Conservation (phyloP, 2,888 invertebrate genomes). For the Orgyia antiqua region DNA sequence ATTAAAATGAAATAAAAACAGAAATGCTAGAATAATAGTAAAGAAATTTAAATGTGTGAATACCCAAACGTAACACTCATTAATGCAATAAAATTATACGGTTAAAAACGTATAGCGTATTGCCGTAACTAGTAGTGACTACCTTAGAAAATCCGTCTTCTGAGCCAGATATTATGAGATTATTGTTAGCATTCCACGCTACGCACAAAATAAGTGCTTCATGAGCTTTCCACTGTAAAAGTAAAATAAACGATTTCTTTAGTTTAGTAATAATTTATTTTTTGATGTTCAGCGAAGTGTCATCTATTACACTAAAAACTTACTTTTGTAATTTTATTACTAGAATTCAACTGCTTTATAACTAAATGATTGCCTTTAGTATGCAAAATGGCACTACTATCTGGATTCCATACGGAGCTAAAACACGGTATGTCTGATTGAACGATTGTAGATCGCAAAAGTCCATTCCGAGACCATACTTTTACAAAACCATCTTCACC, state of each 20-base stretch:
- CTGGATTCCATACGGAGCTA: conserved; percentile 90
- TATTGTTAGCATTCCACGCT: conserved; percentile 96
- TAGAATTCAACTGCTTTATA: conserved; percentile 85
- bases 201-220: conserved; percentile 94
- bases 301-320: conserved; percentile 1
- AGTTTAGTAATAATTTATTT: no score
- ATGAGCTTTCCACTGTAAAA: conserved; percentile 94
- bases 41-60: no score
- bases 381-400: conserved; percentile 82
- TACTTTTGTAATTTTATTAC: conserved; percentile 84
- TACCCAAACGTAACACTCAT: no score
- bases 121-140: not conserved
- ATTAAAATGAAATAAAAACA: no score
- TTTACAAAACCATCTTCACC: conserved; percentile 98
- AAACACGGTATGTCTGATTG: conserved; percentile 89
- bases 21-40: no score
- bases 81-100: no score
- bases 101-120: no score
- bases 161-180: conserved; percentile 95
- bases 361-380: conserved; percentile 82
- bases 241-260: not conserved
- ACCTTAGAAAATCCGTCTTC: conserved; percentile 95
- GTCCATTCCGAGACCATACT: conserved; percentile 97
- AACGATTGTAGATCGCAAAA: conserved; percentile 93
- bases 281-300: no score